Evolutionary conservation across 2,888 invertebrate species (phyloP), one percentile per base, ranked within the genome.

Genomic region (Rhabditophanes sp.): DNA sequence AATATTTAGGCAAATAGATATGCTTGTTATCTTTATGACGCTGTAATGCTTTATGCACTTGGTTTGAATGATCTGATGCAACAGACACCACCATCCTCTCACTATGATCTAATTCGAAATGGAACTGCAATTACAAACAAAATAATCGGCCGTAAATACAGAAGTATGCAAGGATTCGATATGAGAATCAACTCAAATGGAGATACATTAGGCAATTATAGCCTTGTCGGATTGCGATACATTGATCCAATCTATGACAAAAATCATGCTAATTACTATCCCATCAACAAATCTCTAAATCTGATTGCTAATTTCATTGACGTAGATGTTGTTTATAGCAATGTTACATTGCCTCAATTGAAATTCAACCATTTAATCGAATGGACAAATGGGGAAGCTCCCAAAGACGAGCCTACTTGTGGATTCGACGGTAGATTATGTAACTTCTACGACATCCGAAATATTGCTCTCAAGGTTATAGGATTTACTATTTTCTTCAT

Each of bases 171-270:
- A 34, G 93, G 93, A 12, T 80, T 85, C 64, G 79, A 78, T 42
- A 84, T 90, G 7, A 78, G 77, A 51, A 82, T 87, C 57, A 83
- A 87, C 65, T 75, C 73, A 3, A 78, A 80, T 44, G 85, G 85
- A 0, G 83, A 87, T 57, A 83, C 84, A 0, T 82, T 84, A 60
- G 84, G 83, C 1, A 85, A 85, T 68, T 85, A 80, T 67, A 80
- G 83, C 0, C 78, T 85, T 1, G 76, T 84, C 16, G 78, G 80
- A 0, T 82, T 30, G 59, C 79, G 78, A 65, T 41, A 31, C 7
- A 48, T 48, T 3, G 23, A 35, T 4, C 53, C 48, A 5, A 41
- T 52, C n/a, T n/a, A n/a, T n/a, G n/a, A n/a, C 16, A 12, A 14
- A 2, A 44, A 44, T 15, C 6, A n/a, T 14, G 36, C 44, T 6